Percentiles rank a stretch among this genome's conserved stretches.
Evolutionary conservation across 2,113 vertebrate genomes (phyloP).

Genomic region (Bos taurus): ARS-UCD2.0 NC_037345.1:4723501-4724000

Average conservation of each 20-base stretch:
- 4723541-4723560: not conserved
- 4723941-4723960: not conserved
- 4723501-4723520: not conserved
- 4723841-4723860: not conserved
- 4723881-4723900: not conserved
- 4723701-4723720: not conserved
- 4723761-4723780: not conserved
- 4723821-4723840: not conserved
- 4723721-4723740: not conserved
- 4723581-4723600: not conserved
- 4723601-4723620: not conserved
- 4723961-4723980: not conserved
- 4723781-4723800: not conserved
- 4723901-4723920: not conserved
- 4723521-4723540: accelerated
- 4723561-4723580: not conserved
- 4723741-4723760: not conserved
- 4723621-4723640: not conserved
- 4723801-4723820: not conserved
- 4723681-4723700: not conserved
- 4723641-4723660: not conserved
- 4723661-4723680: not conserved
- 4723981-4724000: not conserved
- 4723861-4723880: not conserved
- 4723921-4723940: not conserved